Evolutionary conservation across 2,888 invertebrate genomes (phyloP).

Genomic region (Apodemia mormo): DNA sequence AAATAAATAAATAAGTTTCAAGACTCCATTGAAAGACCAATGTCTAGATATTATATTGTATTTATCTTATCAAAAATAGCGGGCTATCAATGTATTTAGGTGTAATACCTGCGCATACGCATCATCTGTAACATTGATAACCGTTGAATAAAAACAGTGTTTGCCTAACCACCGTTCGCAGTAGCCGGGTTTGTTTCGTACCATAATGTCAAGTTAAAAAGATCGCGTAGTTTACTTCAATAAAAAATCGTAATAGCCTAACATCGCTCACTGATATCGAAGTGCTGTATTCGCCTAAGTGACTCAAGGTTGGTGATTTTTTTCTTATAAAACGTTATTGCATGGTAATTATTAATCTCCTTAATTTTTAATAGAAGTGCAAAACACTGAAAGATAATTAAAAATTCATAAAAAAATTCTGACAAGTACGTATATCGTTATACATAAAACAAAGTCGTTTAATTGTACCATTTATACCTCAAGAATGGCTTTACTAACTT

Average conservation of each 20-base stretch:
- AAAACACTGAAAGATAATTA: too few relatives aligned
- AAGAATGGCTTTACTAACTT: too few relatives aligned
- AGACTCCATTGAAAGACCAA: neutral
- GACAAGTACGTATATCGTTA: too few relatives aligned
- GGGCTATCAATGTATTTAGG: neutral
- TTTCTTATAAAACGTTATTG: neutral
- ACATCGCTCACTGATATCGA: neutral
- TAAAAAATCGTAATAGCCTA: neutral
- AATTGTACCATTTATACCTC: too few relatives aligned
- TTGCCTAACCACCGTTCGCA: constrained; percentile 23
- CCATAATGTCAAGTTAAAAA: constrained; percentile 23
- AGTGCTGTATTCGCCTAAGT: neutral
- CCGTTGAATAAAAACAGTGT: constrained; percentile 31
- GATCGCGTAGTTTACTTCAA: constrained; percentile 1
- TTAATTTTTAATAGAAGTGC: too few relatives aligned
- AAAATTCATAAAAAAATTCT: too few relatives aligned
- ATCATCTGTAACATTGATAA: constrained; percentile 26
- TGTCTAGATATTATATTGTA: neutral
- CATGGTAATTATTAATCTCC: too few relatives aligned
- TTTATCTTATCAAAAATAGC: neutral
- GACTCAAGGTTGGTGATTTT: constrained; percentile 4
- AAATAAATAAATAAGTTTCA: too few relatives aligned
- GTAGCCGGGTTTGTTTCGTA: constrained; percentile 20
- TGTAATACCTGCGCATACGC: constrained; percentile 30
- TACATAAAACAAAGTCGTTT: too few relatives aligned